Evolutionary conservation across 2,888 invertebrate species (phyloP), one percentile per base, ranked within the genome.

Genomic region (Rhamphomyia laevipes): DNA sequence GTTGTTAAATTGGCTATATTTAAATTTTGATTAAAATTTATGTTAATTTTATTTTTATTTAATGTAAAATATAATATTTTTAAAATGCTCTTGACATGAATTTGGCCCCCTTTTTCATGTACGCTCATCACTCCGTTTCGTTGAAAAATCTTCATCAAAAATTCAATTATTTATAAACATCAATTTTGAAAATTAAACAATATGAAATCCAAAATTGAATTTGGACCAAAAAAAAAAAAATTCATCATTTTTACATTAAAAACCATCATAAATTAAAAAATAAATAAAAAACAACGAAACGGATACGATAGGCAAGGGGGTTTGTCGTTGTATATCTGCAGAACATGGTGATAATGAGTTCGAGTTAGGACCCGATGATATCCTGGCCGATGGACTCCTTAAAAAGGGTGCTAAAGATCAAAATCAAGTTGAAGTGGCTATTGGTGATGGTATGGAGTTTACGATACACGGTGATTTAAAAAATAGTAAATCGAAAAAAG

Each of bases 371-470:
- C 75, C 76, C 43, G 79, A 79, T 61, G 80, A 82, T 68, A 81
- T 84, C 61, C 76, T 90, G 62, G 86, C 84, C 54, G 91, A 91
- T 70, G 86, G 88, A 48, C 82, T 89, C 58, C 78, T 88, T 62
- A 86, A 85, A 71, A 83, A 86, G 67, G 88, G 89, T 64, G 88
- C 88, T 71, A 91, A 90, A 71, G 83, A 85, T 62, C 86, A 88
- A 74, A 87, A 88, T 65, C 86, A 88, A 71, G 77, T 90, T 57
- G 91, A 92, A 74, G 89, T 91, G 56, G 89, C 90, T 54, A 89
- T 91, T 63, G 90, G 90, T 44, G 90, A 90, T 67, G 90, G 90
- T 57, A 90, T 91, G 86, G 91, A 91, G 71, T 89, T 91, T 65
- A 90, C 89, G 46, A 90, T 91, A 74, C 90, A 89, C 71, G 90